These are phyloP conservation scores for Maniola jurtina DNA, from an alignment of 1,140 invertebrate species.

Conservation along the genomic window DNA sequence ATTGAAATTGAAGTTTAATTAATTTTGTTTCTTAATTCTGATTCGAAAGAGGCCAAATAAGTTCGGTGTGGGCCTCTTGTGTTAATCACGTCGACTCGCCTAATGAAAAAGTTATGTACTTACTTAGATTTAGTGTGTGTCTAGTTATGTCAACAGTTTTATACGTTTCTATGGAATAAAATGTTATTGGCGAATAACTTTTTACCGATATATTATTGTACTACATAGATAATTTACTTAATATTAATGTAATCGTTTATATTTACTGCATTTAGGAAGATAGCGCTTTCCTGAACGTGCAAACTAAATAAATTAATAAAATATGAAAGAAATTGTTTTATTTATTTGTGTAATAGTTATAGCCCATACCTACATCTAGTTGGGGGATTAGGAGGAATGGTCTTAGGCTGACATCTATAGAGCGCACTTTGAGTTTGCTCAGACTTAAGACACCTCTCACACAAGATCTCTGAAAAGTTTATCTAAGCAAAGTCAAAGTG, in stretches of 20 bases:
- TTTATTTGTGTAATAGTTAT: conserved; percentile 28
- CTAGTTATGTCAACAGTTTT: conserved; percentile 50
- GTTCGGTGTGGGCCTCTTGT: conserved; percentile 16
- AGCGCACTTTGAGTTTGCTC: too few relatives aligned
- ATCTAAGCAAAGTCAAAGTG: too few relatives aligned
- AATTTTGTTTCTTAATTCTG: neutral
- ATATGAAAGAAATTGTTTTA: conserved; percentile 34
- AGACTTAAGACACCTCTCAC: too few relatives aligned
- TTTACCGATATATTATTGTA: conserved; percentile 49
- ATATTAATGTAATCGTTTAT: conserved; percentile 58
- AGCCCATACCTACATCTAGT: too few relatives aligned
- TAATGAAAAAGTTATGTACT: conserved; percentile 21
- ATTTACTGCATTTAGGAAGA: conserved; percentile 52
- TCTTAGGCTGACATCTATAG: too few relatives aligned
- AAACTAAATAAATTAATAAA: conserved; percentile 39
- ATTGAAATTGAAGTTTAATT: neutral
- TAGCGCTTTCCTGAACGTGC: conserved; percentile 53
- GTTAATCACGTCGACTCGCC: conserved; percentile 22
- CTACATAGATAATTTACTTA: conserved; percentile 46
- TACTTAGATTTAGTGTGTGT: conserved; percentile 37
- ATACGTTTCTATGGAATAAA: conserved; percentile 67
- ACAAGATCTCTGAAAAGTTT: too few relatives aligned
- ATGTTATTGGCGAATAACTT: conserved; percentile 58
- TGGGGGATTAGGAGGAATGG: too few relatives aligned
- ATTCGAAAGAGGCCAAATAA: conserved; percentile 5